Percentiles rank a stretch among this genome's conserved stretches.
These are phyloP conservation scores for Hemichromis elongatus DNA, from an alignment of 2,113 vertebrate genomes.

Conservation along the genomic window DNA sequence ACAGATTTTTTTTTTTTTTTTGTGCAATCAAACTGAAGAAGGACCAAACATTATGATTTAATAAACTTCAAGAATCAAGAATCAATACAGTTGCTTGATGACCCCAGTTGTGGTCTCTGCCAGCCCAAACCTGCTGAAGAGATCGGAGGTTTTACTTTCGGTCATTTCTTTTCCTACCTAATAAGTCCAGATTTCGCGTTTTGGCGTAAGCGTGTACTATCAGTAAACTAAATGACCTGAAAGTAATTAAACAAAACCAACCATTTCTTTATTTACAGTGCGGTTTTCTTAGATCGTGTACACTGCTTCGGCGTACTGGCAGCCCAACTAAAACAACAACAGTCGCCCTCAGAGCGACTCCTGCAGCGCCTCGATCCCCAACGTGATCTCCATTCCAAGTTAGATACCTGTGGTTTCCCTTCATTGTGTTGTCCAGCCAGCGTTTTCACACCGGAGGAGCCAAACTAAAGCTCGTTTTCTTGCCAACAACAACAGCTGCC, in stretches of 20 bases:
- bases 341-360: background rate
- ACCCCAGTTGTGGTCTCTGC: background rate
- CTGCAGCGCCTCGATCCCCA: background rate
- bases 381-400: background rate
- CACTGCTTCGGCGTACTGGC: background rate
- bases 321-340: background rate
- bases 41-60: background rate
- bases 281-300: background rate
- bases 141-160: background rate
- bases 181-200: background rate
- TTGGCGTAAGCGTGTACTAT: background rate
- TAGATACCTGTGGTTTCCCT: constrained; percentile 40
- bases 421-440: constrained; percentile 29
- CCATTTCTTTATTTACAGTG: background rate
- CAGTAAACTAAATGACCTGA: background rate
- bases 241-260: background rate
- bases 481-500: constrained; percentile 52
- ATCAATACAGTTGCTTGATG: background rate
- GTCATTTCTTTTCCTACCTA: background rate
- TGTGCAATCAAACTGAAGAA: background rate
- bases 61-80: background rate
- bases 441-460: constrained; percentile 42
- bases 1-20: background rate
- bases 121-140: background rate
- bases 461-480: constrained; percentile 40